Conservation (phyloP, 2,113 vertebrate genomes). For the Herpailurus yagouaroundi region DNA sequence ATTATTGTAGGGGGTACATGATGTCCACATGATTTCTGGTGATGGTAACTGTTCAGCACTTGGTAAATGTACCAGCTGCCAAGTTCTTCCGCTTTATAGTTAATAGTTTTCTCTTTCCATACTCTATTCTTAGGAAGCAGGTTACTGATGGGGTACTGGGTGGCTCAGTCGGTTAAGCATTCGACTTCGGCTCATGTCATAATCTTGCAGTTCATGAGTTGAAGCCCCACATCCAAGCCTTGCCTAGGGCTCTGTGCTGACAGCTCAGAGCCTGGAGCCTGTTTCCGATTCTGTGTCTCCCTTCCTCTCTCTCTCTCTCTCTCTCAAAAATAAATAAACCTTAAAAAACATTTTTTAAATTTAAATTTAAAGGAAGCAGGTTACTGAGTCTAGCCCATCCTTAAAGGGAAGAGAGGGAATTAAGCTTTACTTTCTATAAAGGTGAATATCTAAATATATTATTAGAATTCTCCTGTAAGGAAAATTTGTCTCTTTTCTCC, state of each 20-base stretch:
- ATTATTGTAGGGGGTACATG: not conserved
- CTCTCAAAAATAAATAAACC: too few relatives aligned
- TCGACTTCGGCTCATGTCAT: too few relatives aligned
- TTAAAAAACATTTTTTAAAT: too few relatives aligned
- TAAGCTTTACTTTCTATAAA: not conserved
- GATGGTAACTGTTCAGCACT: slow-evolving; percentile 1
- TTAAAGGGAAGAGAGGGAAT: not conserved
- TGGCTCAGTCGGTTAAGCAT: too few relatives aligned
- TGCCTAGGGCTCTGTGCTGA: too few relatives aligned
- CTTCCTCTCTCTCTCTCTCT: too few relatives aligned
- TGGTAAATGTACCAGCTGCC: not conserved
- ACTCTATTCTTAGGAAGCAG: not conserved
- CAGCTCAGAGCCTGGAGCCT: too few relatives aligned
- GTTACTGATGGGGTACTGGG: not conserved
- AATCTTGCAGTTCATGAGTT: too few relatives aligned
- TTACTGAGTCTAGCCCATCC: not conserved
- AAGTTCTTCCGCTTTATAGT: not conserved
- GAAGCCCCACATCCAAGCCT: too few relatives aligned
- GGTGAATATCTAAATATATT: not conserved
- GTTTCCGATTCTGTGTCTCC: too few relatives aligned
- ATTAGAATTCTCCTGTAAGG: not conserved
- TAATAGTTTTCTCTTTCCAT: not conserved
- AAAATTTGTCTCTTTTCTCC: not conserved
- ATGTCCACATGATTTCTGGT: not conserved
- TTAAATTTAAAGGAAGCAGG: not conserved